Evolutionary conservation across 2,797 vertebrate species (phyloP).

Genomic region (Semotilus atromaculatus): DNA sequence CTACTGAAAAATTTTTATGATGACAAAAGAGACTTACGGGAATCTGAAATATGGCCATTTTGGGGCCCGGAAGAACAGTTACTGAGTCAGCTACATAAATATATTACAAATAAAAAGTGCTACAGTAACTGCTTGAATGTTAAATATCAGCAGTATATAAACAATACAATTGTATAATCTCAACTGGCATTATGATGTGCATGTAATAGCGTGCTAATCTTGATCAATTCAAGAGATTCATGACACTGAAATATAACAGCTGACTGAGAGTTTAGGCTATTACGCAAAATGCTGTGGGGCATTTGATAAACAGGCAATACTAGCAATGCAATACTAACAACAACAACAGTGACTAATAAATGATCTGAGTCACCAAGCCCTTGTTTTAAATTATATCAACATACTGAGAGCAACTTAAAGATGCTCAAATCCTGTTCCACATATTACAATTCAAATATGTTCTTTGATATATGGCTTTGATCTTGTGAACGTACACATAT

Average conservation of each 20-base stretch:
- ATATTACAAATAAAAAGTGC: not conserved
- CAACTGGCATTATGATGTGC: not conserved
- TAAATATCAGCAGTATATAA: not conserved
- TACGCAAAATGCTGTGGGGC: not conserved
- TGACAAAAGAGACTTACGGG: not conserved
- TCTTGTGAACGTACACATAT: not conserved
- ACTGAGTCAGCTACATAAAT: not conserved
- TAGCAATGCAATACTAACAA: constrained; percentile 21
- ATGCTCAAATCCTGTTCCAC: not conserved
- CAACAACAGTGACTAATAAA: constrained; percentile 19
- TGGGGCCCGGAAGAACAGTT: not conserved
- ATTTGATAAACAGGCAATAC: constrained; percentile 28
- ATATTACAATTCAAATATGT: not conserved
- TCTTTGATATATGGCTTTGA: not conserved
- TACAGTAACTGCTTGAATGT: not conserved
- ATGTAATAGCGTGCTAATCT: constrained; percentile 1
- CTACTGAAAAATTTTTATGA: not conserved
- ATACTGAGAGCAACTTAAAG: not conserved
- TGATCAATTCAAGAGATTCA: not conserved
- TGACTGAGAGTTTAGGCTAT: not conserved
- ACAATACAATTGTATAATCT: not conserved
- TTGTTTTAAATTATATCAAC: constrained; percentile 3
- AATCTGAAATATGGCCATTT: constrained; percentile 1
- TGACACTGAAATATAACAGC: not conserved
- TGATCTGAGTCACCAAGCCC: not conserved